Conservation (phyloP, 2,888 invertebrate species). For the Dorcus hopei region DNA sequence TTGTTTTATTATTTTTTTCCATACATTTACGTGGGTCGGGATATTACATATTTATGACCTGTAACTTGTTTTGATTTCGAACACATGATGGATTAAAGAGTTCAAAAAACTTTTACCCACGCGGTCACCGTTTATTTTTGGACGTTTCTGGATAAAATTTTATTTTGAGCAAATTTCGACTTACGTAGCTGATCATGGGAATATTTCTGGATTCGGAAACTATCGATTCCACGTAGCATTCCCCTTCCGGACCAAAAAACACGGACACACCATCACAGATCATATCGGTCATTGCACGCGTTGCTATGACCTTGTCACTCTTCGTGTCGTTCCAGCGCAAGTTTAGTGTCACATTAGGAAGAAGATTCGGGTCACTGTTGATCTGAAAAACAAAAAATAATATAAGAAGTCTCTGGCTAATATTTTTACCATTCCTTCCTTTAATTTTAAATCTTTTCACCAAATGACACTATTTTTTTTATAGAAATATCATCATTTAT, state of each 20-base stretch:
- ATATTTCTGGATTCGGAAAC: constrained; percentile 90
- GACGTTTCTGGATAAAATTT: not conserved
- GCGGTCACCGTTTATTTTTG: too few species aligned
- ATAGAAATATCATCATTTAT: too few species aligned
- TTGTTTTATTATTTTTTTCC: too few species aligned
- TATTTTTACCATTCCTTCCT: too few species aligned
- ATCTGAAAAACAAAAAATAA: constrained; percentile 54
- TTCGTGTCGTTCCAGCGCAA: constrained; percentile 81
- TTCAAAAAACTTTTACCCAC: too few species aligned
- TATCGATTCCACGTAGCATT: constrained; percentile 91
- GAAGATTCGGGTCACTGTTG: constrained; percentile 64
- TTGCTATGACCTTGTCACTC: constrained; percentile 81
- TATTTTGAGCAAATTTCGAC: constrained; percentile 45
- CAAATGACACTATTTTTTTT: too few species aligned
- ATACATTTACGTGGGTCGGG: too few species aligned
- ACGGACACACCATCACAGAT: constrained; percentile 85
- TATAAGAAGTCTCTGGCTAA: too few species aligned
- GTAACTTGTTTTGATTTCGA: too few species aligned
- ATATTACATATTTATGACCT: too few species aligned
- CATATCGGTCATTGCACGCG: constrained; percentile 84
- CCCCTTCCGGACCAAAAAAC: constrained; percentile 94
- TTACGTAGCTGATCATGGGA: constrained; percentile 96
- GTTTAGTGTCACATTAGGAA: constrained; percentile 71
- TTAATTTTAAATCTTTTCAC: too few species aligned
- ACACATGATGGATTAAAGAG: too few species aligned